Evolutionary conservation across 2,888 invertebrate genomes (phyloP).

Genomic region (Ophion ventricosus): DNA sequence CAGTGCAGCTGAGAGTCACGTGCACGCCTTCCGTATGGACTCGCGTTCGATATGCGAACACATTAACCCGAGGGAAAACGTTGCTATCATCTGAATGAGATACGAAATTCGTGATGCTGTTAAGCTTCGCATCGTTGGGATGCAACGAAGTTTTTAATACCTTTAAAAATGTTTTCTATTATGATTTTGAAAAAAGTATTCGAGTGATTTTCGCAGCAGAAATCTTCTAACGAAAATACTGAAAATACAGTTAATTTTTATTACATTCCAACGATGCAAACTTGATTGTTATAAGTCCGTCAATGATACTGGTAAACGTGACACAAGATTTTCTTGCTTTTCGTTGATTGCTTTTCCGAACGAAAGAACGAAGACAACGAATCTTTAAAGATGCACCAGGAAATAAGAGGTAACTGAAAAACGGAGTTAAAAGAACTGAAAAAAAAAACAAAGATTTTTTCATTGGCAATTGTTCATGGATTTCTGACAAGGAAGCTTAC

Average conservation of each 20-base stretch:
- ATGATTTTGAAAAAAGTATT: background rate
- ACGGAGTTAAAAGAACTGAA: background rate
- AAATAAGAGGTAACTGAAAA: background rate
- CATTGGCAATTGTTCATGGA: background rate
- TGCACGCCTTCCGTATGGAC: constrained; percentile 69
- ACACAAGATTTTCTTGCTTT: background rate
- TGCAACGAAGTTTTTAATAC: background rate
- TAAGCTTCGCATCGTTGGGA: background rate
- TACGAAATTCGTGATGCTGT: background rate
- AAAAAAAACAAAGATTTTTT: background rate
- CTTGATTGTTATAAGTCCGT: background rate
- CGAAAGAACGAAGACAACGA: background rate
- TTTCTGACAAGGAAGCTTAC: background rate
- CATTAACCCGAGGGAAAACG: constrained; percentile 56
- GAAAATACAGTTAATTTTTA: background rate
- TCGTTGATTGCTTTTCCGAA: background rate
- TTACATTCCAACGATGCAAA: too few relatives aligned
- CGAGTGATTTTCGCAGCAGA: background rate
- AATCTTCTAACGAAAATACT: background rate
- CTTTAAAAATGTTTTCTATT: background rate
- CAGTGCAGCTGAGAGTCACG: constrained; percentile 73
- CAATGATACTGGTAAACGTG: background rate
- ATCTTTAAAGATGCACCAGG: too few relatives aligned
- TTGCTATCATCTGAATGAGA: constrained; percentile 60
- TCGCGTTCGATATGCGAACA: constrained; percentile 71